Evolutionary conservation across 2,797 vertebrate species (phyloP).

Genomic region (Clarias fuscus): DNA sequence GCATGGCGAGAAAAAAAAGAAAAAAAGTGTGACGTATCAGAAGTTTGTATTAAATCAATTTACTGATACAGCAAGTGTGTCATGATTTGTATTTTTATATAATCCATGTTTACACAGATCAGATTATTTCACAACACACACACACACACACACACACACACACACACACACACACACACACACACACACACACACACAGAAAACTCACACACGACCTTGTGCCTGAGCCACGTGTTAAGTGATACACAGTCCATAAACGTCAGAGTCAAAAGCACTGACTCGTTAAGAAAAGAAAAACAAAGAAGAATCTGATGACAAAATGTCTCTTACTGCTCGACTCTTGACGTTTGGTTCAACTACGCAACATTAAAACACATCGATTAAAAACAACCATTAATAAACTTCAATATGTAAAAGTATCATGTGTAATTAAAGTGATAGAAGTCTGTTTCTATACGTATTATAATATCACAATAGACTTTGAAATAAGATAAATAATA

Average conservation of each 20-base stretch:
- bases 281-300: not conserved
- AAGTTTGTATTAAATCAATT: not conserved
- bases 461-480: too few species aligned
- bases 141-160: not conserved
- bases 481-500: not conserved
- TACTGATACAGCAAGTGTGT: not conserved
- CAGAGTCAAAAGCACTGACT: not conserved
- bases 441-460: not conserved
- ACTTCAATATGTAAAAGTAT: not conserved
- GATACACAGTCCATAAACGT: too few species aligned
- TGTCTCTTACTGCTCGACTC: not conserved
- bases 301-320: not conserved
- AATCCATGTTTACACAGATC: not conserved
- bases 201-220: not conserved
- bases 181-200: too few species aligned
- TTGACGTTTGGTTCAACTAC: slow-evolving; percentile 9
- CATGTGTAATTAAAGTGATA: not conserved
- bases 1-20: not conserved
- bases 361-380: not conserved
- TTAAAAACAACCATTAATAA: slow-evolving; percentile 25
- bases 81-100: not conserved
- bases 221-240: not conserved
- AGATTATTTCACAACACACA: not conserved
- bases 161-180: too few species aligned
- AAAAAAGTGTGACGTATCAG: not conserved